Percentiles rank a stretch among this genome's conserved stretches.
These are phyloP conservation scores for Caranx ignobilis DNA, from an alignment of 2,113 vertebrate species.

Conservation along the genomic window DNA sequence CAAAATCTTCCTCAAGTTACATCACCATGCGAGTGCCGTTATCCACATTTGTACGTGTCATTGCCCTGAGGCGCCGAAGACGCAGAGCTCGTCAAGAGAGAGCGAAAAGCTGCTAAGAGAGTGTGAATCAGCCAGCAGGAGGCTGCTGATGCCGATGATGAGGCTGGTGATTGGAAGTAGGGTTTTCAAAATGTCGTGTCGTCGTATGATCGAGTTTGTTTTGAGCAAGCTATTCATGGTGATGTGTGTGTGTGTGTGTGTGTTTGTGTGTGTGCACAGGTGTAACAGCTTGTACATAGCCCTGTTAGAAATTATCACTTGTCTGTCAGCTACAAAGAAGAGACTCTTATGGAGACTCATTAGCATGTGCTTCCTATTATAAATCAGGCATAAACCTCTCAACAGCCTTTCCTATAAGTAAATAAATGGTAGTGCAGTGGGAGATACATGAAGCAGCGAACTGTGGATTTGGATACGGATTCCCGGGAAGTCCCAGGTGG, in stretches of 20 bases:
- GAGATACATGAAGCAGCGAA: constrained; percentile 25
- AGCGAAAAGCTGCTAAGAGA: background rate
- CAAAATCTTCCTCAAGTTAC: no score
- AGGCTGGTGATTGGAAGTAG: background rate
- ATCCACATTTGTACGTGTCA: background rate
- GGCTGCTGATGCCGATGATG: no score
- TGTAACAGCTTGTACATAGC: background rate
- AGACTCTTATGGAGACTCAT: constrained; percentile 7
- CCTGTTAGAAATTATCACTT: background rate
- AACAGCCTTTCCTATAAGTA: constrained; percentile 38
- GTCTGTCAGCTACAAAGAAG: background rate
- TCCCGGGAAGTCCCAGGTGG: no score
- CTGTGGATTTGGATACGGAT: background rate
- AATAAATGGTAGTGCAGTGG: constrained; percentile 20
- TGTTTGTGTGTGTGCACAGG: background rate
- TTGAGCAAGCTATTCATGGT: no score
- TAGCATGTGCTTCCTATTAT: background rate
- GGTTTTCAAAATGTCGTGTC: background rate
- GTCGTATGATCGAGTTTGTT: background rate
- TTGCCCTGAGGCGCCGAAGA: background rate
- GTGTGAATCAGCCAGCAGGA: background rate
- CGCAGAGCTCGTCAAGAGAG: background rate
- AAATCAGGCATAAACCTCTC: constrained; percentile 1
- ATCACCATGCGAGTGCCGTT: background rate
- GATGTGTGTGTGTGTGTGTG: no score